Base-by-base conservation (phyloP, 2,888 invertebrate genomes). In the Latrodectus hesperus region DNA sequence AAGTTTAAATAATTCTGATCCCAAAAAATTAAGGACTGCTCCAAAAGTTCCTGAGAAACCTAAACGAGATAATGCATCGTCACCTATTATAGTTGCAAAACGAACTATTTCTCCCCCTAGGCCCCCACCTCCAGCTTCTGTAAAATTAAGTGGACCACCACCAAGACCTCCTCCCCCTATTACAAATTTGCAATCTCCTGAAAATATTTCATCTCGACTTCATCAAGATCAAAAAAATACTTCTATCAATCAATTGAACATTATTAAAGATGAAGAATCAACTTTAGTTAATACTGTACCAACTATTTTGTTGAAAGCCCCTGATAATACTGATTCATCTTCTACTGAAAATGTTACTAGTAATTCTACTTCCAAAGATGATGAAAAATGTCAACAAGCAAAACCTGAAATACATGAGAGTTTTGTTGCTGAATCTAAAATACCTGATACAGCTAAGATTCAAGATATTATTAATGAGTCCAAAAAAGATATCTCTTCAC, bases 111-210 rank as follows among this genome's bases (percentile, higher is more conserved):
- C 86, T 5, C 88, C 88, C 17, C 78, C 73, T 78, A 83, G 88
- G 68, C 82, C 82, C 12, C 88, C 88, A 22, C 88, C 83, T 9
- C 77, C 82, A 55, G 70, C 53, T 9, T 10, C n/a, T 12, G 55
- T 10, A 14, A 83, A 65, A 51, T 17, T 55, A 60, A 51, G 22
- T 74, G 22, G 38, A 12, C 71, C 78, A 55, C 88, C 88, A 51
- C 78, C 88, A 49, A 67, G 88, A 71, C 88, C 88, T n/a, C 78
- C 88, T 51, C 88, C 88, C 16, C 83, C 88, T 14, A 70, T 51
- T 79, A 22, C 70, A 38, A 55, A n/a, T 22, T 14, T 65, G 10
- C 70, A 83, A 76, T n/a, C 68, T 64, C 14, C 64, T 52, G 38
- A 49, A 52, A 55, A 71, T 38, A 12, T 55, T n/a, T 55, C 76